phyloP scores from a whole-genome alignment of 2,888 invertebrate genomes.

The Phyllotreta striolata region DNA sequence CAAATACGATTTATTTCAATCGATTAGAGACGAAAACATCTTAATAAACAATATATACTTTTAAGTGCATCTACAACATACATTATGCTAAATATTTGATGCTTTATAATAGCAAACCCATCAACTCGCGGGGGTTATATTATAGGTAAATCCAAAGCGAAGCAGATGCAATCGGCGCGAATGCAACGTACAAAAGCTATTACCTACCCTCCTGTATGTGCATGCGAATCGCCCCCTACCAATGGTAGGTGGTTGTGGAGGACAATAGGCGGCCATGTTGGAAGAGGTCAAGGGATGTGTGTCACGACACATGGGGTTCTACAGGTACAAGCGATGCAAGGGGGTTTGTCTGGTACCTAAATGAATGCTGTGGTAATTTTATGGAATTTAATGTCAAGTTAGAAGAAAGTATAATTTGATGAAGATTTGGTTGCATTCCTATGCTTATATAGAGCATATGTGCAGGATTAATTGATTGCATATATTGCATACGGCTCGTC shows the following conservation, averaged over 20 bases:
- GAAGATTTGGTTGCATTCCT: no score
- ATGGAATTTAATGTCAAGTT: no score
- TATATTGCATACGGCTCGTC: conserved; percentile 6
- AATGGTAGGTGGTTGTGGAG: conserved; percentile 40
- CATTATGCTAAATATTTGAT: neutral
- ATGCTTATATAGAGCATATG: no score
- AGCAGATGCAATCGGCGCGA: conserved; percentile 31
- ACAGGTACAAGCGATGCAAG: conserved; percentile 23
- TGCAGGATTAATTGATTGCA: conserved; percentile 20
- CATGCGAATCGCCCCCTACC: conserved; percentile 34
- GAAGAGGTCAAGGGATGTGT: conserved; percentile 33
- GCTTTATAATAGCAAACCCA: no score
- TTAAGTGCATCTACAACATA: no score
- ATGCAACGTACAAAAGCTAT: conserved; percentile 31
- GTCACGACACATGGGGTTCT: conserved; percentile 24
- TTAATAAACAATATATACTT: no score
- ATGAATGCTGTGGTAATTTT: no score
- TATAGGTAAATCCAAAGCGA: conserved; percentile 20
- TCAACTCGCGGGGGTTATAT: neutral
- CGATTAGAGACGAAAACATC: no score
- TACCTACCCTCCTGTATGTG: conserved; percentile 15
- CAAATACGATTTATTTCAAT: no score
- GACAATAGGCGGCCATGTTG: conserved; percentile 44
- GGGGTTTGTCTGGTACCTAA: neutral
- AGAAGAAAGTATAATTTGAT: no score